Percentiles rank a stretch among this genome's conserved stretches.
Conservation (phyloP, 2,797 vertebrate species). For the Myiotriccus ornatus region DNA sequence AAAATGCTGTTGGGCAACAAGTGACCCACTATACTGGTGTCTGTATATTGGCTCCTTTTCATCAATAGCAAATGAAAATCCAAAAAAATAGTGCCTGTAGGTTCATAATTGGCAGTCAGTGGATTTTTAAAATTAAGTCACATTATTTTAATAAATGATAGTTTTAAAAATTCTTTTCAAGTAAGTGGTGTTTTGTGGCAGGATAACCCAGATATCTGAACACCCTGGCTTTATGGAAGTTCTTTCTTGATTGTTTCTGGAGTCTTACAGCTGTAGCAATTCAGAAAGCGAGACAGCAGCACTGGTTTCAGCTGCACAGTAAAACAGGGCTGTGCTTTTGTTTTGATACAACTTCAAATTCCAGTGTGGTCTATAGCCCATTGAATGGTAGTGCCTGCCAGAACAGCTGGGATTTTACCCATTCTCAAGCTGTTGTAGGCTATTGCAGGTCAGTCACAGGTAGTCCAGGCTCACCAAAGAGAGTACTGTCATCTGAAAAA, state of each 20-base stretch:
- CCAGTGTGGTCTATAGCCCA: background rate
- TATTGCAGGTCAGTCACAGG: background rate
- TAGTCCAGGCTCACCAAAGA: background rate
- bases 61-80: background rate
- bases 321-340: slow-evolving; percentile 35
- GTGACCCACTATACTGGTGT: background rate
- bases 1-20: background rate
- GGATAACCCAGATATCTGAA: background rate
- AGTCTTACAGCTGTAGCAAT: slow-evolving; percentile 36
- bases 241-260: background rate
- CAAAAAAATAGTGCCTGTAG: background rate
- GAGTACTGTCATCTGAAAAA: background rate
- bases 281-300: background rate
- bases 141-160: background rate
- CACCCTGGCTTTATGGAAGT: background rate
- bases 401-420: slow-evolving; percentile 41
- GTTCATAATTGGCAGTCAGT: background rate
- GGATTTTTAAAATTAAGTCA: background rate
- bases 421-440: background rate
- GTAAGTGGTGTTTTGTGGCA: background rate
- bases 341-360: slow-evolving; percentile 27
- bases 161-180: background rate
- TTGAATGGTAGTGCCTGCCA: background rate
- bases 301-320: slow-evolving; percentile 5
- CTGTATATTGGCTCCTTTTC: background rate